phyloP scores from a whole-genome alignment of 2,888 invertebrate genomes.

The Sinhomidia bicolor region DNA sequence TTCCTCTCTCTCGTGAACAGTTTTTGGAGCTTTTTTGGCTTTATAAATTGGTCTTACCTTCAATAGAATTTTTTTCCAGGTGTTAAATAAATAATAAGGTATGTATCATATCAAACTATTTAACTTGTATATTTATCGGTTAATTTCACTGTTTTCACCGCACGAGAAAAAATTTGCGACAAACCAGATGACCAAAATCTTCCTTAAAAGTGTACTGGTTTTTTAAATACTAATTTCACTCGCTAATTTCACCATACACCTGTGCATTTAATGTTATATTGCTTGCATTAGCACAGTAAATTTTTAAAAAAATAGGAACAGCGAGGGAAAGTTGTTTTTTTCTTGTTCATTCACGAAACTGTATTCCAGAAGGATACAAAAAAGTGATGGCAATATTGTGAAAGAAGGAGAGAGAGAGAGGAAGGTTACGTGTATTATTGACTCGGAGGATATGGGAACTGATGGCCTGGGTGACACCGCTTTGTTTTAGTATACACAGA shows the following conservation, averaged over 20 bases:
- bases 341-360: background rate
- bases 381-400: constrained; percentile 49
- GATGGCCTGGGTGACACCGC: constrained; percentile 70
- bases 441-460: constrained; percentile 74
- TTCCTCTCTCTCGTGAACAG: too few relatives aligned
- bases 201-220: background rate
- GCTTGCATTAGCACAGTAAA: constrained; percentile 7
- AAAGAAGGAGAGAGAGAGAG: constrained; percentile 64
- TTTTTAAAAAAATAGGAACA: constrained; percentile 58
- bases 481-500: constrained; percentile 72
- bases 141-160: background rate
- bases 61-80: too few relatives aligned
- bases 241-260: background rate
- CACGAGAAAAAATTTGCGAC: background rate
- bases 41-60: too few relatives aligned
- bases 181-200: background rate
- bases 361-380: constrained; percentile 1
- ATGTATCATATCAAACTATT: too few relatives aligned
- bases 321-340: constrained; percentile 59
- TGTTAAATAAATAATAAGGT: too few relatives aligned
- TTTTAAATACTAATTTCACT: background rate
- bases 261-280: constrained; percentile 38
- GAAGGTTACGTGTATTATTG: constrained; percentile 73
- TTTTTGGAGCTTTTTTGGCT: too few relatives aligned
- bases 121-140: too few relatives aligned